These are phyloP conservation scores for Pachyseris speciosa DNA, from an alignment of 64 coral and sea anemone species.

Conservation along the genomic window DNA sequence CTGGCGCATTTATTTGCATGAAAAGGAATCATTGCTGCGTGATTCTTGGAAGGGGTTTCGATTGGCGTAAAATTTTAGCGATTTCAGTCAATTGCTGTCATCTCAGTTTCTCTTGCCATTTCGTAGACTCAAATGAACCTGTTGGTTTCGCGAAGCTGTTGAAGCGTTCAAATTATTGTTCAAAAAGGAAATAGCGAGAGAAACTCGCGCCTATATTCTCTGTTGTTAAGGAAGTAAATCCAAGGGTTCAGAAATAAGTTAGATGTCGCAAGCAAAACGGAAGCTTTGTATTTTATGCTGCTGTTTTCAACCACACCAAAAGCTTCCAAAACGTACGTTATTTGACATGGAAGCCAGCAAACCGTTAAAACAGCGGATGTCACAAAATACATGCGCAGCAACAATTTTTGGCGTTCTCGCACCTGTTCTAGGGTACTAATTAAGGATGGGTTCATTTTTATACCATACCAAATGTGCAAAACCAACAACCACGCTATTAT, in stretches of 20 bases:
- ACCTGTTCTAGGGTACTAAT: neutral
- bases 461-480: neutral
- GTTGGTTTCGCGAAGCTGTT: no score
- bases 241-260: neutral
- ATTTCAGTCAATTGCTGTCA: no score
- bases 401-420: neutral
- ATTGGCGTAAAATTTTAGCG: no score
- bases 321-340: neutral
- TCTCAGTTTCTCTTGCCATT: no score
- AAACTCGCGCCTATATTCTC: neutral
- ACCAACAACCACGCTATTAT: neutral
- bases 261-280: neutral
- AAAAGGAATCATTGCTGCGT: no score
- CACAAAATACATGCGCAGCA: neutral
- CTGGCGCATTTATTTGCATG: no score
- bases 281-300: neutral
- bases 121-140: no score
- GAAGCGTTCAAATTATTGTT: no score
- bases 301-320: neutral
- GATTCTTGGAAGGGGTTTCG: no score
- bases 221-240: slow-evolving; percentile 10
- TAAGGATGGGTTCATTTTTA: neutral
- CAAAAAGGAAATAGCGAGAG: neutral
- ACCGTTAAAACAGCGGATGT: neutral
- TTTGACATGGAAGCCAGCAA: neutral